phyloP scores from a whole-genome alignment of 2,797 vertebrate species.

The Oceanodroma leucorhoa region DNA sequence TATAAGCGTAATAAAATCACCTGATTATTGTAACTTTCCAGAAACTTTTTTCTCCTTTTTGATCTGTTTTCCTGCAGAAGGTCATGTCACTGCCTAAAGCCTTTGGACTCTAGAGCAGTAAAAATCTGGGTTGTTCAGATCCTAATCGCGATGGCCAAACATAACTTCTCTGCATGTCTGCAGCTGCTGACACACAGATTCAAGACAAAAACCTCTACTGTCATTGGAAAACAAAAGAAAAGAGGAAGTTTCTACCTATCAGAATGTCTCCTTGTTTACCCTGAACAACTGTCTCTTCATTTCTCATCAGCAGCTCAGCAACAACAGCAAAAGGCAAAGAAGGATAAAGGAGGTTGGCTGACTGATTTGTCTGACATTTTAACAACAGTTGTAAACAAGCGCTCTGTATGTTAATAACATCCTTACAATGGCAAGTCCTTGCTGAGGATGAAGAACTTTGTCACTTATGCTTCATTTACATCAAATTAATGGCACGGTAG shows the following conservation, averaged over 20 bases:
- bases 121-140: background rate
- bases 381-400: background rate
- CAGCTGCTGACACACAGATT: background rate
- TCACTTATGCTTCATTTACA: background rate
- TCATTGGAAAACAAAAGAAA: background rate
- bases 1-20: background rate
- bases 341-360: background rate
- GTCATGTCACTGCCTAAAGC: background rate
- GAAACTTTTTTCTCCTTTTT: background rate
- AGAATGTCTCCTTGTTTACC: background rate
- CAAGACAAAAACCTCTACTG: background rate
- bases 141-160: rapidly evolving
- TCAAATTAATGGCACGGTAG: background rate
- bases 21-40: background rate
- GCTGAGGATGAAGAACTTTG: background rate
- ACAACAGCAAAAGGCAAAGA: background rate
- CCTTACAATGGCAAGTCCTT: background rate
- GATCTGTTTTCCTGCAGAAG: background rate
- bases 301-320: background rate
- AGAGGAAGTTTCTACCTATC: background rate
- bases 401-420: background rate
- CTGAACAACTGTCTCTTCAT: background rate
- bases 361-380: constrained; percentile 16
- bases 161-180: background rate
- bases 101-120: background rate